Conservation (phyloP, 1,140 invertebrate genomes). For the Microplitis demolitor region DNA sequence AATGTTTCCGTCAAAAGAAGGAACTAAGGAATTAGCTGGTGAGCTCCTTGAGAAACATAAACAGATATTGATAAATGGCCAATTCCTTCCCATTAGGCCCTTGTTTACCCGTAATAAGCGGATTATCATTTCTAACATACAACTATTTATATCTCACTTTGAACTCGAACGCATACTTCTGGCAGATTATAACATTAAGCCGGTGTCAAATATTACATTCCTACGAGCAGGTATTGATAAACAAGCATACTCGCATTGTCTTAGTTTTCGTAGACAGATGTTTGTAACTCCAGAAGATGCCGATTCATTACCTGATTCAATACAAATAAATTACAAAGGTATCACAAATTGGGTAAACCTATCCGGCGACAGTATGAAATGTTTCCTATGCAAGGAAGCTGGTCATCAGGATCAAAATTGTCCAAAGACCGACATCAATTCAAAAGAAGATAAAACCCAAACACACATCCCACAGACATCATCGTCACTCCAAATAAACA, state of each 20-base stretch:
- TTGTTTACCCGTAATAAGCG: constrained; percentile 13
- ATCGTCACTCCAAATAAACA: no score
- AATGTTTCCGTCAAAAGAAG: constrained; percentile 20
- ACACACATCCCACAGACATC: no score
- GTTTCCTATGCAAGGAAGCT: constrained; percentile 15
- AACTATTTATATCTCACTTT: constrained; percentile 3
- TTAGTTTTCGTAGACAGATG: neutral
- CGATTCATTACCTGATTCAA: neutral
- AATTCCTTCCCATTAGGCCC: constrained; percentile 11
- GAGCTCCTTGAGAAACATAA: constrained; percentile 16
- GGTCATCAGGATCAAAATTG: constrained; percentile 8
- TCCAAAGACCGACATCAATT: no score
- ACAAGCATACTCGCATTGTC: no score
- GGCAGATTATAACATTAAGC: neutral
- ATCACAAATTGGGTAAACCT: constrained; percentile 15
- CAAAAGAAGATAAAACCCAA: no score
- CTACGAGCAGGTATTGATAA: neutral
- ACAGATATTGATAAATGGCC: constrained; percentile 11
- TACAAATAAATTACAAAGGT: constrained; percentile 8
- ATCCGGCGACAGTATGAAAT: neutral
- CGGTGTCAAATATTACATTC: neutral
- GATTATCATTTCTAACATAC: constrained; percentile 22
- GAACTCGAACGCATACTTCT: neutral
- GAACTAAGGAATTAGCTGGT: constrained; percentile 22
- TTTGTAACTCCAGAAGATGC: constrained; percentile 4